Percentiles rank a stretch among this genome's conserved stretches.
Evolutionary conservation across 1,140 invertebrate species (phyloP).

Genomic region (Zaprionus inermis): DNA sequence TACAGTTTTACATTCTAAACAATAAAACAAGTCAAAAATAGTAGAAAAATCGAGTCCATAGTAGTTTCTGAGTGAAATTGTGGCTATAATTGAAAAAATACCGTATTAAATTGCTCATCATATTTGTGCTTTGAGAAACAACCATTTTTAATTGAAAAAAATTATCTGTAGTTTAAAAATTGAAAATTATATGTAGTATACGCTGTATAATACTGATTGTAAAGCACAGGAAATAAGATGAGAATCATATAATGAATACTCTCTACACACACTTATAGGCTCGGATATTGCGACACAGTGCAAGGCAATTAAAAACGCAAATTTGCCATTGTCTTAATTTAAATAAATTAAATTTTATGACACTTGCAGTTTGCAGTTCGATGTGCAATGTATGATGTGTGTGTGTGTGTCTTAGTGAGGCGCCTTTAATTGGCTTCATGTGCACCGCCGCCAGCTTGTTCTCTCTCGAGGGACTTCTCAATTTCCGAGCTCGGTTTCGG

Average conservation of each 20-base stretch:
- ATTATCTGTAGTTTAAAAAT: background rate
- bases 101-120: too few relatives aligned
- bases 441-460: conserved; percentile 55
- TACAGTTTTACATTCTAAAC: too few relatives aligned
- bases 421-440: conserved; percentile 76
- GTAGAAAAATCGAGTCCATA: too few relatives aligned
- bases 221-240: background rate
- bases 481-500: conserved; percentile 1
- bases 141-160: background rate
- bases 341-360: conserved; percentile 82
- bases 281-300: conserved; percentile 17
- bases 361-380: conserved; percentile 65
- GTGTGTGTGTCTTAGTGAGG: background rate
- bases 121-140: background rate
- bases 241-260: background rate
- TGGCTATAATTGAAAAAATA: too few relatives aligned
- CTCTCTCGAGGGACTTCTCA: background rate
- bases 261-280: background rate
- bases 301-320: conserved; percentile 79
- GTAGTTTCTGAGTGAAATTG: too few relatives aligned
- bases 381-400: conserved; percentile 22
- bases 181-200: background rate
- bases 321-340: conserved; percentile 81
- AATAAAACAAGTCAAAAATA: too few relatives aligned
- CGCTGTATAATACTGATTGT: background rate